Base-by-base conservation (phyloP, 2,113 vertebrate species). In the Campylomormyrus tamandua region DNA sequence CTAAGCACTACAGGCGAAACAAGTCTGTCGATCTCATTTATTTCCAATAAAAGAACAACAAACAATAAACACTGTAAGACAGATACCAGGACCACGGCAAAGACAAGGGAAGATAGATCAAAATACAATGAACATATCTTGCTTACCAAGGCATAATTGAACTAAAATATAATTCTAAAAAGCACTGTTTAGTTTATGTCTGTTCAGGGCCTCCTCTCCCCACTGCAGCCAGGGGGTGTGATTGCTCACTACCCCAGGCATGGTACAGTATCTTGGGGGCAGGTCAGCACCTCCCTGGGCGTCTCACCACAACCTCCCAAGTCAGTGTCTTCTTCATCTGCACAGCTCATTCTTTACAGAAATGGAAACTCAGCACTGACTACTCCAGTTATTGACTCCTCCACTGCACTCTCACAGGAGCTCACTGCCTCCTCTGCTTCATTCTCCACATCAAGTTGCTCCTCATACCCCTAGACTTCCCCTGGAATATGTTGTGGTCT, bases 131-230 rank as follows among this genome's bases (percentile, higher is more conserved):
- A 49, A 48, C 2, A 7, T 48, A 4, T 42, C 24, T 45, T 48
- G 42, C 45, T 46, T 45, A 45, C 15, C 5, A 49, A 84, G 9
- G 11, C 6, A 15, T n/a, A 11, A 84, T 5, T 45, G 9, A 66
- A 27, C 27, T 27, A 10, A 66, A 62, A 66, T 9, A 66, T 48
- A 52, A 77, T 50, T 13, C 39, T 46, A 24, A 62, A 39, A 58
- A 24, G 17, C 5, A 46, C n/a, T 24, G 2, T 13, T 58, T 48
- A 91, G 42, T 88, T 92, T 24, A 90, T 74, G 1, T 87, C 91
- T 74, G 90, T 91, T 52, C 91, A 58, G 8, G 92, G 91, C 7
- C 90, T 88, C 3, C 91, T 89, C 88, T 92, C 91, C 70, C 70
- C 58, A 7, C 52, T 80, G 90, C 52, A 91, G 90, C 90, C 89